A percentile compares a stretch with the other conserved stretches of the same genome.
Conservation (phyloP, 2,797 vertebrate genomes). For the Nothura maculosa region DNA sequence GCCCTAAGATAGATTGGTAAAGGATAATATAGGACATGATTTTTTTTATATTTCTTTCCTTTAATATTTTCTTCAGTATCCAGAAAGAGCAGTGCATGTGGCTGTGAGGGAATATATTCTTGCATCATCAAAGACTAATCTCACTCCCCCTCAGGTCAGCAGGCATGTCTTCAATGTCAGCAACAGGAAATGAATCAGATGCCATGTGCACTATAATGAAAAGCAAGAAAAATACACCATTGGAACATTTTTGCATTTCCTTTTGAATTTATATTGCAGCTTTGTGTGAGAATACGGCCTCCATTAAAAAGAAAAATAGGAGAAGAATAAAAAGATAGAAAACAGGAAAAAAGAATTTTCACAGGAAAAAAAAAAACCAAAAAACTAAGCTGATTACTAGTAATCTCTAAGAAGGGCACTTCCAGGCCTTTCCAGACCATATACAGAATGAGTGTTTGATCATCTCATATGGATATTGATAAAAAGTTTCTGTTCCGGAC, state of each 20-base stretch:
- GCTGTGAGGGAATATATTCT: fast-evolving
- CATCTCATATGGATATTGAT: neutral
- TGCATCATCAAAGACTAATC: neutral
- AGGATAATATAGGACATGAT: neutral
- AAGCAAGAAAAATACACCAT: neutral
- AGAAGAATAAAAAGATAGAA: neutral
- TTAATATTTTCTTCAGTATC: neutral
- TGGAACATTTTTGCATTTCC: neutral
- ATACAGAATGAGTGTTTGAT: neutral
- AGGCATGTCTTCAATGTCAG: neutral
- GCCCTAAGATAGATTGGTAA: neutral
- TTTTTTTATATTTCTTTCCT: constrained; percentile 4
- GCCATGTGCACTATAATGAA: neutral
- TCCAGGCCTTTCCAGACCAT: neutral
- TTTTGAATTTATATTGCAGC: neutral
- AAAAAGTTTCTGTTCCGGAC: no score
- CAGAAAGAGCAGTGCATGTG: neutral
- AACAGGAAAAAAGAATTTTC: neutral
- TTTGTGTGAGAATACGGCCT: neutral
- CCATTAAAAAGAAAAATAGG: no score
- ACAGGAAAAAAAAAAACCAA: neutral
- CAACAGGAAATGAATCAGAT: neutral
- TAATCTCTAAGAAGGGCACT: neutral
- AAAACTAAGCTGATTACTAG: neutral
- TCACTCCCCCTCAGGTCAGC: neutral